Evolutionary conservation across 2,888 invertebrate genomes (phyloP), one percentile per base, ranked within the genome.

Genomic region (Nebria salina): DNA sequence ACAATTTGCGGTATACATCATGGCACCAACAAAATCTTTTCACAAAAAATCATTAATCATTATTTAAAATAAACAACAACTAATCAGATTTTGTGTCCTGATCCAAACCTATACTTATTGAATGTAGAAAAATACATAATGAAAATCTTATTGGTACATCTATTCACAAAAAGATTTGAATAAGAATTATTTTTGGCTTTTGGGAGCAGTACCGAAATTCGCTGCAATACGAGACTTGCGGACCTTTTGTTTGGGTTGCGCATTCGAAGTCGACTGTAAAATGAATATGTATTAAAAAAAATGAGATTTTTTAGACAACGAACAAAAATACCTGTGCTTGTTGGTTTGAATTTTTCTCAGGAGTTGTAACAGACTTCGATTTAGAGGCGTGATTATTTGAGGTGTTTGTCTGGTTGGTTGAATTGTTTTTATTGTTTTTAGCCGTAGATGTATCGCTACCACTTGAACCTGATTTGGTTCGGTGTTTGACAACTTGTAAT

Each of bases 401-500:
- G 26, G 70, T 7, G 34, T 20, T 20, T 15, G 4, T 70, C 25
- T 25, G 26, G 13, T 13, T 25, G 26, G 70, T 70, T 2, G 70
- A 11, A 7, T 11, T 25, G 4, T 70, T 25, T 75, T 75, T 79
- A 42, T 65, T 41, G 13, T 65, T 11, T 15, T 70, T 75, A 20
- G 65, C 41, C 0, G 41, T 8, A 75, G 43, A 43, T 7, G 70
- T 26, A 20, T 70, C 75, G 25, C 26, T 75, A 13, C 20, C 54
- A 54, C 26, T 72, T 34, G 34, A 34, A 26, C n/a, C 11, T 54
- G 54, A 54, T 65, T 74, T 78, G 6, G 78, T 80, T 8, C 88
- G 89, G 80, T 89, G 89, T 79, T 90, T 91, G 68, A 91, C 88
- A 2, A 90, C 92, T 86, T 92, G 92, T 20, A 92, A 86, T 0